Evolutionary conservation across 2,888 invertebrate species (phyloP), one percentile per base, ranked within the genome.

Genomic region (Lapara coniferarum): DNA sequence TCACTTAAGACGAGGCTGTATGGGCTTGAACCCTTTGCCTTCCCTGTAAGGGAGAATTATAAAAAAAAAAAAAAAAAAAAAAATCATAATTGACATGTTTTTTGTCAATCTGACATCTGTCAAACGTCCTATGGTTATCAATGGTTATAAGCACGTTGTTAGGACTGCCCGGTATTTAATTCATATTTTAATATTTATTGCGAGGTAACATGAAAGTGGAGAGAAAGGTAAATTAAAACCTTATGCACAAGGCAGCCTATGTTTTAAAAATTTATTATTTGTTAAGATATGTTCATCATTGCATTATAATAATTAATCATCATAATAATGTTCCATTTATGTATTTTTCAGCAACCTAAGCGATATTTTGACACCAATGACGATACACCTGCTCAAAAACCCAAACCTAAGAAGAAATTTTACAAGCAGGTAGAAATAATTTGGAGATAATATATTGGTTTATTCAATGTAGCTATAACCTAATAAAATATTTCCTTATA

Each of bases 331-430:
- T 19, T 56, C 6, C 5, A 58, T 63, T 19, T 63, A 37, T 44
- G 16, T 25, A 57, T 59, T 66, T 79, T 83, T 46, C 81, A 89
- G 89, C 85, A 77, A 74, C 68, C 73, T 67, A 78, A 83, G 74
- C 85, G 91, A 37, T 91, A 92, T 78, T 92, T 90, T 73, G 83
- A 87, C 30, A 75, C 81, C 49, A 75, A 55, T 53, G 53, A 53
- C 10, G 63, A 52, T 52, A 68, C 46, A 16, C 12, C 19, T 19
- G 13, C 12, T 12, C 63, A 49, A 19, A 63, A 63, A 13, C 19
- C 19, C 12, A 19, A 63, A 49, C 75, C 19, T 73, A 74, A 46
- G 71, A 78, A 63, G 69, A 78, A 37, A 46, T 71, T 25, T 57
- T 72, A 69, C 71, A 53, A 58, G 5, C 19, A 49, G 49, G 63